Percentiles rank a stretch among this genome's conserved stretches.
phyloP scores from a whole-genome alignment of 2,113 vertebrate genomes.

The Aegotheles bennettii region DNA sequence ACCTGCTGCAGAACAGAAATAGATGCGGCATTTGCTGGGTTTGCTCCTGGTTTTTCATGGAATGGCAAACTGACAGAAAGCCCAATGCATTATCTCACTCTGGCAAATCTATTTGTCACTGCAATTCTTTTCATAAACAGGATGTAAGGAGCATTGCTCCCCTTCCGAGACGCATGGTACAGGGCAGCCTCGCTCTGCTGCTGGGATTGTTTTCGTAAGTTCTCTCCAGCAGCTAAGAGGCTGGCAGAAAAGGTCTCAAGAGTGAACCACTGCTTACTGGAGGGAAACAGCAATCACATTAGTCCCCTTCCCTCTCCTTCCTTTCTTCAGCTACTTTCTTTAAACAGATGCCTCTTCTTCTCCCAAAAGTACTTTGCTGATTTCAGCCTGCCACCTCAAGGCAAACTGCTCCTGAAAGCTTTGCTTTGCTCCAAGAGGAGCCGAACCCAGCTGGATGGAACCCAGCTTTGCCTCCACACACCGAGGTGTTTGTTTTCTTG shows the following conservation, averaged over 20 bases:
- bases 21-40: neutral
- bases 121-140: neutral
- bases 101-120: neutral
- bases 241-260: rapidly evolving
- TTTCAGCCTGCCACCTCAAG: neutral
- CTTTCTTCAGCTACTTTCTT: neutral
- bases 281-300: neutral
- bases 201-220: neutral
- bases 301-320: neutral
- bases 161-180: rapidly evolving
- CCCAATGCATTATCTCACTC: neutral
- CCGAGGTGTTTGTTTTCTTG: too few species aligned
- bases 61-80: neutral
- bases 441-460: neutral
- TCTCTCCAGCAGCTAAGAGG: neutral
- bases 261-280: rapidly evolving
- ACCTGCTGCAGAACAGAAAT: rapidly evolving
- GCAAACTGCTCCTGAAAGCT: neutral
- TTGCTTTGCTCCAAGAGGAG: neutral
- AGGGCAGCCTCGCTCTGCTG: neutral
- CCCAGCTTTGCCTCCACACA: neutral
- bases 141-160: neutral
- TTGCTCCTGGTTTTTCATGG: neutral
- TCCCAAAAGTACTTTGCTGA: neutral
- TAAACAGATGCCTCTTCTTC: neutral